Percentiles rank a stretch among this genome's conserved stretches.
Conservation (phyloP, 2,113 vertebrate genomes). For the Anarhynchus alexandrinus region DNA sequence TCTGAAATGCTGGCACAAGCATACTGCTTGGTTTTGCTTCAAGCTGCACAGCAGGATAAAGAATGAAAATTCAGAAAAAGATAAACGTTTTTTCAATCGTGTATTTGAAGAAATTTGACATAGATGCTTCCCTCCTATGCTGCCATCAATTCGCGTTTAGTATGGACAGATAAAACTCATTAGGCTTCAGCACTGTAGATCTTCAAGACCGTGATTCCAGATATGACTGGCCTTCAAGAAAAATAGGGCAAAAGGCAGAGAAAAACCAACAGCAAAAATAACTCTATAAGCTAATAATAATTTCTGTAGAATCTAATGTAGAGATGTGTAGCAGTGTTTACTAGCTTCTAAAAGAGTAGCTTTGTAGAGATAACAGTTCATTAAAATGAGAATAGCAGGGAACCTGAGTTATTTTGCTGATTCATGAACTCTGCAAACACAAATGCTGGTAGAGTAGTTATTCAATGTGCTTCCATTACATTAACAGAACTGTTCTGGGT, state of each 20-base stretch:
- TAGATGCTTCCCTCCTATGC: background rate
- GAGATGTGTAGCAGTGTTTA: background rate
- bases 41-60: background rate
- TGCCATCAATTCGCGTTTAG: background rate
- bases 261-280: background rate
- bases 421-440: constrained; percentile 17
- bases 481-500: constrained; percentile 43
- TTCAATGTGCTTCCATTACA: background rate
- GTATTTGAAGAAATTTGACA: background rate
- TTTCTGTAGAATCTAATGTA: background rate
- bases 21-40: background rate
- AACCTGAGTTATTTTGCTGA: constrained; percentile 32
- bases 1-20: background rate
- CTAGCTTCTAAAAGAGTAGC: background rate
- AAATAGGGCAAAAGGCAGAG: background rate
- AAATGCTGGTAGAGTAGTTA: constrained; percentile 29
- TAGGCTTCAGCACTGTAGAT: background rate
- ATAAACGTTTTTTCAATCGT: background rate
- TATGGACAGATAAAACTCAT: background rate
- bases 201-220: background rate
- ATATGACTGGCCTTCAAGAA: background rate
- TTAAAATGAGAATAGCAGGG: constrained; percentile 12
- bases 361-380: background rate
- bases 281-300: background rate
- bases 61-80: background rate